Evolutionary conservation across 2,888 invertebrate species (phyloP).

Genomic region (Oeneis ivallda): DNA sequence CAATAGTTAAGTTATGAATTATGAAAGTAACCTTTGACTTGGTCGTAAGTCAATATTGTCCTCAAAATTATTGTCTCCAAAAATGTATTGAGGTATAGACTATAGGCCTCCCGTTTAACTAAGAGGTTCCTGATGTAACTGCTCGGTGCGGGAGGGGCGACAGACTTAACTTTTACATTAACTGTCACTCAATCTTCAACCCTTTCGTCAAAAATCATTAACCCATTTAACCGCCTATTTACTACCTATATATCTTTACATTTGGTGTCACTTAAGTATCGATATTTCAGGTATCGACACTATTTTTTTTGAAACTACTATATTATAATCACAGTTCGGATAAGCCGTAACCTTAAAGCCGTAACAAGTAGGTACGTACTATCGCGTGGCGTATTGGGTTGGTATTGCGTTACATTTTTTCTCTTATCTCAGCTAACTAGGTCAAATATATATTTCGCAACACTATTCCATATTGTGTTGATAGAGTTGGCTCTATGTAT

Average conservation of each 20-base stretch:
- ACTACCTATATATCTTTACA: too few relatives aligned
- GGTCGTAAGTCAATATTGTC: too few relatives aligned
- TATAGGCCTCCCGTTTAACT: too few relatives aligned
- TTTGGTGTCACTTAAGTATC: background rate
- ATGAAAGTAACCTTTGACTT: too few relatives aligned
- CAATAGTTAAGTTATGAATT: too few relatives aligned
- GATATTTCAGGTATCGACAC: conserved; percentile 1
- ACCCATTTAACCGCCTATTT: too few relatives aligned
- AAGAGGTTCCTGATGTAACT: too few relatives aligned
- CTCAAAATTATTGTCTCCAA: too few relatives aligned
- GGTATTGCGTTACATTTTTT: conserved; percentile 58
- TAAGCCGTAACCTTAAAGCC: conserved; percentile 20
- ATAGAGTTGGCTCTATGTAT: background rate
- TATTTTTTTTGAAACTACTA: background rate
- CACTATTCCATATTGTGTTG: background rate
- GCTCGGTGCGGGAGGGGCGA: too few relatives aligned
- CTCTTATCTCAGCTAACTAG: conserved; percentile 64
- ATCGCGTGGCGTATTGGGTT: conserved; percentile 31
- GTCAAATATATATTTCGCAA: conserved; percentile 57
- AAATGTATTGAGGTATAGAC: too few relatives aligned
- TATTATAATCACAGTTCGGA: conserved; percentile 16
- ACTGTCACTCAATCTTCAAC: background rate
- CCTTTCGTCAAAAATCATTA: too few relatives aligned
- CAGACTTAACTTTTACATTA: too few relatives aligned
- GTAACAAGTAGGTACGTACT: conserved; percentile 4